phyloP scores from a whole-genome alignment of 2,113 vertebrate species.

The Calidris pygmaea region DNA sequence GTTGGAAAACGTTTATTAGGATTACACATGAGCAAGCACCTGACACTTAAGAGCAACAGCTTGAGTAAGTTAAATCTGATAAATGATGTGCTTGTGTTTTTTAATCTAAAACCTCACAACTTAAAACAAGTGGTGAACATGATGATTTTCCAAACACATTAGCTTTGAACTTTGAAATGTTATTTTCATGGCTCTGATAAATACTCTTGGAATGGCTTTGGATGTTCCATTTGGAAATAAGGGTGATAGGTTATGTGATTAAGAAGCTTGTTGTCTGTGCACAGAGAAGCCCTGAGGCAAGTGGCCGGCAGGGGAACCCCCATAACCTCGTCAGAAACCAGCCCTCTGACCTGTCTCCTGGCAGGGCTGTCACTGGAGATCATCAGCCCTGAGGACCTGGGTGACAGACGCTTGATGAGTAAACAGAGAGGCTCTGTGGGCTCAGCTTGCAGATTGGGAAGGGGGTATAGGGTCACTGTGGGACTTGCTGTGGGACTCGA shows the following conservation, averaged over 20 bases:
- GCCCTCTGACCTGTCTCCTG: not conserved
- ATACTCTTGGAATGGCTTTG: not conserved
- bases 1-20: slow-evolving; percentile 35
- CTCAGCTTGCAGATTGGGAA: not conserved
- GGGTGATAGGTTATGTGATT: not conserved
- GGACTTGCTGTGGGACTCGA: rapidly evolving
- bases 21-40: slow-evolving; percentile 36
- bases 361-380: not conserved
- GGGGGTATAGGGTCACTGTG: not conserved
- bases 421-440: rapidly evolving
- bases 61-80: slow-evolving; percentile 35
- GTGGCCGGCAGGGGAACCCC: rapidly evolving
- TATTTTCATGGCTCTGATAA: slow-evolving; percentile 22
- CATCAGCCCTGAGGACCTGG: not conserved
- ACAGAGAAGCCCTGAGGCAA: not conserved
- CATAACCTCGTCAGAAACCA: rapidly evolving
- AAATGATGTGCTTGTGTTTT: slow-evolving; percentile 7
- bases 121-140: not conserved
- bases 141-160: not conserved
- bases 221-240: not conserved
- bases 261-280: rapidly evolving
- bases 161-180: slow-evolving; percentile 30
- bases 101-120: not conserved
- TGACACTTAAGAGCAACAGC: slow-evolving; percentile 34
- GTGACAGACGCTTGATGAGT: not conserved